A percentile compares a stretch with the other conserved stretches of the same genome.
Evolutionary conservation across 2,888 invertebrate species (phyloP).

Genomic region (Hyppa rectilinea): DNA sequence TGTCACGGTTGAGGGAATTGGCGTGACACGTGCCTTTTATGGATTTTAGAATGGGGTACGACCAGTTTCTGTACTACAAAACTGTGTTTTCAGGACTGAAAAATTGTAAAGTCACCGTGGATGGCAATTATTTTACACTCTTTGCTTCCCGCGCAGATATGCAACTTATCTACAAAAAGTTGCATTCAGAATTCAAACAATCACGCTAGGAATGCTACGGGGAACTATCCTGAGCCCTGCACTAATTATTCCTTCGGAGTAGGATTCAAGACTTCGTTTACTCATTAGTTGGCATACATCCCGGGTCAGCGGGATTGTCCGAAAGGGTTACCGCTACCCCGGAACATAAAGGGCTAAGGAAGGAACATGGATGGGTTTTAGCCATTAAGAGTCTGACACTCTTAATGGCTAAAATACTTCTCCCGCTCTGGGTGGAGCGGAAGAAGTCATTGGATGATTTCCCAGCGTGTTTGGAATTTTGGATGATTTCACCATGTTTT

Average conservation of each 20-base stretch:
- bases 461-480: no score
- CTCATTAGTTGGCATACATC: not conserved
- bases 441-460: no score
- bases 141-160: not conserved
- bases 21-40: not conserved
- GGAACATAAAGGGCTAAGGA: no score
- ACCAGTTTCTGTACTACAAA: not conserved
- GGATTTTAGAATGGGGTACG: slow-evolving; percentile 11
- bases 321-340: no score
- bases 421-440: no score
- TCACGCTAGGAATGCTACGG: not conserved
- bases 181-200: not conserved
- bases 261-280: not conserved
- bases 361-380: no score
- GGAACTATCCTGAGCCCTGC: slow-evolving; percentile 6
- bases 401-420: no score
- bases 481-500: no score
- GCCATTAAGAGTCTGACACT: no score
- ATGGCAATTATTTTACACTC: not conserved
- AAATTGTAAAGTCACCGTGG: not conserved
- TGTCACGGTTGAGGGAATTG: slow-evolving; percentile 22
- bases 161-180: not conserved
- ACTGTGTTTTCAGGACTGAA: no score
- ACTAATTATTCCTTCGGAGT: not conserved
- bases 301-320: no score